Base-by-base conservation (phyloP, 37 sponge, comb jelly and placozoan genomes). In the Haliclona indistincta region DNA sequence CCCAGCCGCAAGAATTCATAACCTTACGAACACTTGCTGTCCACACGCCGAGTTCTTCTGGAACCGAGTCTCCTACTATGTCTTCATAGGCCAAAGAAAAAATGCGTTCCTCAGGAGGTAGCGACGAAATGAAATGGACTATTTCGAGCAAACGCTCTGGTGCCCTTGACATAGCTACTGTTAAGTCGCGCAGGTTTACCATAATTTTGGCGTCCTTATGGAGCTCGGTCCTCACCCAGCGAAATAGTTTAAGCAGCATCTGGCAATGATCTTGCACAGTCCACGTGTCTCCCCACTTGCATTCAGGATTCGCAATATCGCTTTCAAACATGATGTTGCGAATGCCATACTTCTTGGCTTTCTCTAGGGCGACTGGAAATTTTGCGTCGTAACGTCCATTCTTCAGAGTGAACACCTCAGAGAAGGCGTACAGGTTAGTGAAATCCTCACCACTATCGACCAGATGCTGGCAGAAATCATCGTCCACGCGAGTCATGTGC, bases 31-130 rank as follows among this genome's bases (percentile, higher is more conserved):
- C 26, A 43, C 79, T 67, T 8, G 73, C 78, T 0, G 91, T 94
- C 95, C 95, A 94, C 20, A 76, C 89, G 28, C 34, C 88, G 61
- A 94, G 42, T 49, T 90, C 84, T 63, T 87, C 91, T 13, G 91
- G 90, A 19, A 94, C 81, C 43, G 54, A 81, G 28, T 87, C 77
- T 28, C 95, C 95, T 0, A 70, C 40, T n/a, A n/a, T n/a, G 29
- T 94, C 95, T 86, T 94, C 95, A 39, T 74, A 94, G 32, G 41
- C 45, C 4, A 94, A 35, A 5, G 76, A 88, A 52, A 80, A 83
- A 67, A 77, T 54, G 11, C 85, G 75, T 23, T 66, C 17, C 7
- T 84, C 61, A 4, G 73, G 56, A 2, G 95, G 91, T 23, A 90
- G 68, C 13, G 1, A 22, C 0, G 88, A 78, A 7, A 94, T 78